Base-by-base conservation (phyloP, 2,888 invertebrate species). In the Luperina nickerlii region DNA sequence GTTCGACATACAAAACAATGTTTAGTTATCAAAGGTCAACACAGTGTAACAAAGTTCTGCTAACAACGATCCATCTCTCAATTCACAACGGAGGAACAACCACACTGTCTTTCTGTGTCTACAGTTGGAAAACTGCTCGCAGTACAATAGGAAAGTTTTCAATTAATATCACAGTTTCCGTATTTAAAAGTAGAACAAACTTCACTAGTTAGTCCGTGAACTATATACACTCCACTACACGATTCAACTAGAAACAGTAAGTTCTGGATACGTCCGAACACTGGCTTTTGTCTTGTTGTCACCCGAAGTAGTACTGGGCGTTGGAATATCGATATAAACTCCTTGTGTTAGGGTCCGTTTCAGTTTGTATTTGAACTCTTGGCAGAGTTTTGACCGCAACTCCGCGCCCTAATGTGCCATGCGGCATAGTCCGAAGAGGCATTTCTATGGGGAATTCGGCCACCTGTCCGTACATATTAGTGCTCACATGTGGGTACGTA, bases 291-390 rank as follows among this genome's bases (percentile, higher is more conserved):
- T 97, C 97, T 94, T 97, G 97, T 92, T 97, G 98, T 98, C 98
- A 98, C 97, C 98, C 98, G 93, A 98, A 98, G 94, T 98, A 98
- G 93, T 98, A 98, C 91, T 98, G 98, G 71, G 97, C 97, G 92
- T 97, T 98, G 86, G 97, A 97, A 93, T 97, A 97, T 92, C 97
- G 96, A 95, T 97, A 97, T 90, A 98, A 95, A 95, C 97, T 97
- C 91, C 98, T 96, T 0, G 98, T 97, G 92, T 95, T 97, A 90
- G 96, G 97, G 92, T 97, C 97, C 74, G 95, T 95, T 92, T 97
- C 97, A 45, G 94, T 90, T 90, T 97, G 97, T 89, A 96, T 93
- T 91, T 96, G 97, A 80, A 95, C 95, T 91, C 96, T 93, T 74
- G 95, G 96, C 66, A 96, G 92, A 83, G 94, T 97, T 94, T 96